Evolutionary conservation across 1,140 invertebrate genomes (phyloP), one percentile per base, ranked within the genome.

Genomic region (Heliothis subflexa): DNA sequence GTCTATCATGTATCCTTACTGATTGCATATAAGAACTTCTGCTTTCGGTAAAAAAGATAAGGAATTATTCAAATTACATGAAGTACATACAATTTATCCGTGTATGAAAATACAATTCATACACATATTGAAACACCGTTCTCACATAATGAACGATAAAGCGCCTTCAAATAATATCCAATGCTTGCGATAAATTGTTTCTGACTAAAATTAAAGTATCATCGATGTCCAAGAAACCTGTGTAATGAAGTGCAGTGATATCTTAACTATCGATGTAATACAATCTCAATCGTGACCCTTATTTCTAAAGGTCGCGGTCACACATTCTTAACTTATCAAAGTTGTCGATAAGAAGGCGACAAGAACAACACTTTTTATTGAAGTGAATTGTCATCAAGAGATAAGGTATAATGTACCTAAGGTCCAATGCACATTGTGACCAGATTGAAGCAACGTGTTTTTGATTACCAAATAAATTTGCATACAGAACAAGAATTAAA

Each of bases 351-450:
- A 71, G 50, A 2, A n/a, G 13, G 28, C n/a, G 50, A 71, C 68
- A 40, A 49, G 25, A 54, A 71, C 68, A 55, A 71, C 50, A 18
- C 49, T n/a, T 71, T 71, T 71, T 71, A 33, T 71, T 33, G 40
- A 71, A 71, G 66, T 71, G 25, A 71, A 71, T 54, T 71, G 68
- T 71, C 50, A 71, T 71, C 40, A 25, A 4, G 16, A 66, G 68
- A 71, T 71, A 71, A 71, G 68, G 54, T 16, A 49, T 40, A 16
- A 7, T 71, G 0, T 10, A n/a, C n/a, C n/a, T n/a, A 40, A 16
- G 28, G 61, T 40, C 11, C 16, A 61, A 33, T 61, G 3, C 49
- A 14, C 13, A 25, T 25, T 50, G 18, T 61, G 25, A 13, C 33
- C 33, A 40, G 5, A 40, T 40, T 5, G 33, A 7, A 40, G 5